Conservation (phyloP, 1,140 invertebrate species). For the Andrena cerasifolii region DNA sequence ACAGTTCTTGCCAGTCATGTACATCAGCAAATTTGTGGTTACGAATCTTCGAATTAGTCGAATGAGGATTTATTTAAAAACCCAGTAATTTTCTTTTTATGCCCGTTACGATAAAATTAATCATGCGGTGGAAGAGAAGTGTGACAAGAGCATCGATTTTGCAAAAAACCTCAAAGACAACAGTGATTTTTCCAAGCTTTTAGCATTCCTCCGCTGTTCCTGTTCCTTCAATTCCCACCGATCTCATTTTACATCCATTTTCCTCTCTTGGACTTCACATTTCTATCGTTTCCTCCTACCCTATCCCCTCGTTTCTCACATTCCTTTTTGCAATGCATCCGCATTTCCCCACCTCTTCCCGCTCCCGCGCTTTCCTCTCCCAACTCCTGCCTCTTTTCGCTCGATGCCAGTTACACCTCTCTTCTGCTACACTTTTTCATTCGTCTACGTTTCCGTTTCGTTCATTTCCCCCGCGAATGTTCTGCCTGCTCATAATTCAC, state of each 20-base stretch:
- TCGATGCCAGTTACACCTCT: conserved; percentile 1
- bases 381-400: conserved; percentile 28
- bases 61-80: too few relatives aligned
- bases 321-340: conserved; percentile 34
- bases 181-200: too few relatives aligned
- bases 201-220: neutral
- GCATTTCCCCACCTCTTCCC: conserved; percentile 9
- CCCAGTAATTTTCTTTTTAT: too few relatives aligned
- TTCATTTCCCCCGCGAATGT: conserved; percentile 13
- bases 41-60: too few relatives aligned
- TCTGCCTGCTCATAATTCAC: conserved; percentile 20
- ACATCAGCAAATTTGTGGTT: too few relatives aligned
- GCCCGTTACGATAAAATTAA: too few relatives aligned
- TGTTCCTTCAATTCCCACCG: neutral
- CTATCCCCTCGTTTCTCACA: conserved; percentile 34
- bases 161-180: too few relatives aligned
- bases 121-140: too few relatives aligned
- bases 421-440: conserved; percentile 38
- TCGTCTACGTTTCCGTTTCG: conserved; percentile 25
- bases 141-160: too few relatives aligned
- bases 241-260: conserved; percentile 40
- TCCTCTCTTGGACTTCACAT: conserved; percentile 63
- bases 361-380: conserved; percentile 29
- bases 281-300: conserved; percentile 78
- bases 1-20: too few relatives aligned